Conservation (phyloP, 1,140 invertebrate species). For the Sweltsa coloradensis region DNA sequence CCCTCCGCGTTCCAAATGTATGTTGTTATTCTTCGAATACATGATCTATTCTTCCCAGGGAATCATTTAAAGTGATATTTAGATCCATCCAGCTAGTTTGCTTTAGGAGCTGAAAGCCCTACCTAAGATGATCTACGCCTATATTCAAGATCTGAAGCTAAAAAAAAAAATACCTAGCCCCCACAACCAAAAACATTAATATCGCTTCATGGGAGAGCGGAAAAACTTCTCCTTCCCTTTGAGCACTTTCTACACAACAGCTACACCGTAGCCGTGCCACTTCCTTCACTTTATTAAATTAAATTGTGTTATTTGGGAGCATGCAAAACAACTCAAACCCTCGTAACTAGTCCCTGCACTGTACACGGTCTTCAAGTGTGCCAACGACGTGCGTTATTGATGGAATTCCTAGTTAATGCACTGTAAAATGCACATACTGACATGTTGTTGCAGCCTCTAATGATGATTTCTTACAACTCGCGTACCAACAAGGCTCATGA, state of each 20-base stretch:
- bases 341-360: neutral
- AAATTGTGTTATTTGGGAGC: neutral
- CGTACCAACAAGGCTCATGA: too few relatives aligned
- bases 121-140: too few relatives aligned
- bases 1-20: too few relatives aligned
- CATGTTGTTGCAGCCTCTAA: too few relatives aligned
- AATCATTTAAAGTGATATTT: too few relatives aligned
- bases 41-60: too few relatives aligned
- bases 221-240: neutral
- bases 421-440: conserved; percentile 11
- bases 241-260: neutral
- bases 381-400: conserved; percentile 10
- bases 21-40: too few relatives aligned
- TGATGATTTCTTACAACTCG: too few relatives aligned
- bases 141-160: too few relatives aligned
- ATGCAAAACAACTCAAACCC: conserved; percentile 8
- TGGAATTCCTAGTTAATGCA: conserved; percentile 9
- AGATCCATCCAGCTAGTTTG: too few relatives aligned
- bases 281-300: conserved; percentile 11
- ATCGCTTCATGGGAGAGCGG: too few relatives aligned
- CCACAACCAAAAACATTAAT: conserved; percentile 4
- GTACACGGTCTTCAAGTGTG: neutral
- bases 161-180: neutral
- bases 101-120: too few relatives aligned
- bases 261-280: neutral